phyloP scores from a whole-genome alignment of 2,888 invertebrate species.

The Dugesia japonica region DNA sequence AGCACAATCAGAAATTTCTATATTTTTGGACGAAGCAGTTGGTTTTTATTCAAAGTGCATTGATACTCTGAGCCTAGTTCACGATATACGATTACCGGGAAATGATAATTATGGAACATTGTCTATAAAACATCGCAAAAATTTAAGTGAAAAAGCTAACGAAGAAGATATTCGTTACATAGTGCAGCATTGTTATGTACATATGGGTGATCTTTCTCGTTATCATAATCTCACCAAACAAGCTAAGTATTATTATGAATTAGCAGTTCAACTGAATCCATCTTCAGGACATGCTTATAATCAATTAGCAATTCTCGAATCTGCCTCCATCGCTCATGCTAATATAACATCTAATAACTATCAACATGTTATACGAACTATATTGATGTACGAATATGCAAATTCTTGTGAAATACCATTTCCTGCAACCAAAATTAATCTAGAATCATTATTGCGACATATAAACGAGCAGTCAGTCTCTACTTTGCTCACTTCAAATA shows the following conservation, averaged over 20 bases:
- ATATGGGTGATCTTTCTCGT: slow-evolving; percentile 66
- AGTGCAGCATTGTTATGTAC: slow-evolving; percentile 72
- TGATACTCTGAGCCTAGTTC: neutral
- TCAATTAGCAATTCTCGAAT: slow-evolving; percentile 65
- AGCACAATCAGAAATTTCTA: slow-evolving; percentile 61
- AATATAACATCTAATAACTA: neutral
- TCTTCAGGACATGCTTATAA: slow-evolving; percentile 68
- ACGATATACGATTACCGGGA: neutral
- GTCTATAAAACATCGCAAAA: no score
- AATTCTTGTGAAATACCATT: slow-evolving; percentile 69
- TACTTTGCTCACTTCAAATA: neutral
- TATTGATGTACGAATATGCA: slow-evolving; percentile 70
- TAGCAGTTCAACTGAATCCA: slow-evolving; percentile 48
- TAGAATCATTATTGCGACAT: slow-evolving; percentile 57
- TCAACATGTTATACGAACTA: slow-evolving; percentile 63
- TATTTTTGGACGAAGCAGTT: slow-evolving; percentile 67
- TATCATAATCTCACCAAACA: slow-evolving; percentile 65
- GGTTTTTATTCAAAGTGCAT: slow-evolving; percentile 61
- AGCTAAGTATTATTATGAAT: slow-evolving; percentile 64
- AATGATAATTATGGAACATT: no score
- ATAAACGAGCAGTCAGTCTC: slow-evolving; percentile 1
- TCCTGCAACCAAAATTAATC: slow-evolving; percentile 65
- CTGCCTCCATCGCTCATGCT: slow-evolving; percentile 53
- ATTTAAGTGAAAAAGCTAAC: no score
- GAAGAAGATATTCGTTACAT: slow-evolving; percentile 60